Percentiles rank a stretch among this genome's conserved stretches.
phyloP scores from a whole-genome alignment of 2,797 vertebrate species.

The Okamejei kenojei region DNA sequence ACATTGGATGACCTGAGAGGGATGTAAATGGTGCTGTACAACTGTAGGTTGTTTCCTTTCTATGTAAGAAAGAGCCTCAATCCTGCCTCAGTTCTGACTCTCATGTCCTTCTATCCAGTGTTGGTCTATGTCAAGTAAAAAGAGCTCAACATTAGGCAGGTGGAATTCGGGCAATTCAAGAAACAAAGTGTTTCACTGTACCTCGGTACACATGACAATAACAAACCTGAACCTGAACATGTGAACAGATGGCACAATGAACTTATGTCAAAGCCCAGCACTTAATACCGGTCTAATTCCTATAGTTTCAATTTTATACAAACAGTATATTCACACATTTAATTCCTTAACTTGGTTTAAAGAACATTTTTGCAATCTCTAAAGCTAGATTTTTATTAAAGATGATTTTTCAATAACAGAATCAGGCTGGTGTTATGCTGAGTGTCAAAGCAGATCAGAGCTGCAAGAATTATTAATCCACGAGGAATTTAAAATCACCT shows the following conservation, averaged over 20 bases:
- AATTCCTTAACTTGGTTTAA: background rate
- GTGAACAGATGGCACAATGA: background rate
- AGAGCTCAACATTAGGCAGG: background rate
- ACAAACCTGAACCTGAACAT: no score
- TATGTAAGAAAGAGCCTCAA: background rate
- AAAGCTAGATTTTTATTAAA: background rate
- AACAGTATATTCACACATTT: background rate
- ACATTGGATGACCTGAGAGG: no score
- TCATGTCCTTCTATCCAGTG: background rate
- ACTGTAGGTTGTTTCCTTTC: background rate
- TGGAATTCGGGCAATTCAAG: background rate
- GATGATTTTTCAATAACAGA: background rate
- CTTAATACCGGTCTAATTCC: background rate
- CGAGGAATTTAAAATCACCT: background rate
- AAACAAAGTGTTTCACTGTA: no score
- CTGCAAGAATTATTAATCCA: background rate
- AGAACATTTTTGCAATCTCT: background rate
- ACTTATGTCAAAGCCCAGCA: background rate
- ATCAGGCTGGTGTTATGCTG: background rate
- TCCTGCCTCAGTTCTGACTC: no score
- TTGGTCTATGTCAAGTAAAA: background rate
- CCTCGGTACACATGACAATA: no score
- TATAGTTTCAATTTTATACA: background rate
- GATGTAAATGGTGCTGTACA: background rate
- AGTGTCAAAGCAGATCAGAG: background rate